Evolutionary conservation across 2,113 vertebrate genomes (phyloP).

Genomic region (Chloropsis cyanopogon): DNA sequence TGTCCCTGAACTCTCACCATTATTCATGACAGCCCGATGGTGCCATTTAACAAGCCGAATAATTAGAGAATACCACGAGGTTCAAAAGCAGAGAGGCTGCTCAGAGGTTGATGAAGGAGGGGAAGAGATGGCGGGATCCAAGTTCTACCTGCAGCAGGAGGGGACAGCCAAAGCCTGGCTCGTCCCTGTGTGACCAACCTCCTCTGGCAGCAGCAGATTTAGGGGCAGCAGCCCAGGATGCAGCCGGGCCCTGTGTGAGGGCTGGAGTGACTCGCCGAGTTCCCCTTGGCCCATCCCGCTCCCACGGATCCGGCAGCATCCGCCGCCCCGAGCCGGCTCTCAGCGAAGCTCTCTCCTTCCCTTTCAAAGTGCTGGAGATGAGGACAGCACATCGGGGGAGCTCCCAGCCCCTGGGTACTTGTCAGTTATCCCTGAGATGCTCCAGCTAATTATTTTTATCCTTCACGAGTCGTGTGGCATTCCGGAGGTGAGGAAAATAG

Average conservation of each 20-base stretch:
- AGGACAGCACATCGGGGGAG: accelerated
- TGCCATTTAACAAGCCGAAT: background rate
- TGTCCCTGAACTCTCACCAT: accelerated
- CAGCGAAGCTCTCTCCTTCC: background rate
- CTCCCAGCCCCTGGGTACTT: background rate
- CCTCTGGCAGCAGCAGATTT: background rate
- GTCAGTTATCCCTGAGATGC: background rate
- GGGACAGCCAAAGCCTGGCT: background rate
- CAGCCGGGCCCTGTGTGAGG: too few relatives aligned
- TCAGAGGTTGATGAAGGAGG: background rate
- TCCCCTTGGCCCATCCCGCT: background rate
- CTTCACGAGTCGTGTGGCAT: background rate
- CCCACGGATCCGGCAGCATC: accelerated
- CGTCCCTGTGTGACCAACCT: accelerated
- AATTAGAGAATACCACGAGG: background rate
- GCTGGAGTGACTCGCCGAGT: background rate
- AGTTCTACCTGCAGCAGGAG: background rate
- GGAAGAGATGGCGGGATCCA: accelerated
- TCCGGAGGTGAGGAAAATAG: background rate
- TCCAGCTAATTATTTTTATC: constrained; percentile 51
- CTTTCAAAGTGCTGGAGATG: background rate
- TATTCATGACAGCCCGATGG: accelerated
- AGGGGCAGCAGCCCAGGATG: background rate
- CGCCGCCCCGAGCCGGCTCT: accelerated
- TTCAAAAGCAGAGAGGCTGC: background rate